Conservation (phyloP, 2,113 vertebrate genomes). For the Bathybates hornii region DNA sequence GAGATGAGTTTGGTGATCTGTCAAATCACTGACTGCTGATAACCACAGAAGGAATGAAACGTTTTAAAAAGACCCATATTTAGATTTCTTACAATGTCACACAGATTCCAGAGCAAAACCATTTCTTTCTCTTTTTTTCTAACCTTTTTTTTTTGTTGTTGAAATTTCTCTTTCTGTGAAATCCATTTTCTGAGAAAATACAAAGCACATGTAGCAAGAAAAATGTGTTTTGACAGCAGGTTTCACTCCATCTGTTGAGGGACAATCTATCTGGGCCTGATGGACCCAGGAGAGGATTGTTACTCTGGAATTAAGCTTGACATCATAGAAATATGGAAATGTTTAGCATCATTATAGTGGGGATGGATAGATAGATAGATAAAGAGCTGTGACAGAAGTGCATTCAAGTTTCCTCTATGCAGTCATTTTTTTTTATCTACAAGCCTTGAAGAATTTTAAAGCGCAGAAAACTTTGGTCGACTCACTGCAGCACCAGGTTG, state of each 20-base stretch:
- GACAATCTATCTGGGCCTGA: neutral
- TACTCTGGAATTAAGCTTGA: conserved; percentile 6
- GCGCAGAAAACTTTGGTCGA: neutral
- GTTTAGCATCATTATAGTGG: conserved; percentile 1
- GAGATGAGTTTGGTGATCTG: neutral
- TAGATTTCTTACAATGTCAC: neutral
- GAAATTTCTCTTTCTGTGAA: fast-evolving
- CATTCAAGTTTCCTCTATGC: neutral
- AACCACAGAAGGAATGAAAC: neutral
- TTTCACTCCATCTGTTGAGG: neutral
- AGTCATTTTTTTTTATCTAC: neutral
- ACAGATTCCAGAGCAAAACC: neutral
- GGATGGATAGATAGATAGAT: neutral
- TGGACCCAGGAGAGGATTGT: neutral
- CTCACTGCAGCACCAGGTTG: neutral
- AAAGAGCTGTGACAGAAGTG: neutral
- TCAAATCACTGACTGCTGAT: neutral
- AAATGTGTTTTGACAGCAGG: neutral
- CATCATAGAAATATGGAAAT: conserved; percentile 37
- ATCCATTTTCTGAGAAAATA: neutral
- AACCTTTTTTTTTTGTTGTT: neutral
- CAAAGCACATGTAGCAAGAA: neutral
- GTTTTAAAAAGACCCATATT: neutral
- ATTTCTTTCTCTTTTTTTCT: neutral
- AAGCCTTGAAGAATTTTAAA: neutral